Conservation (phyloP, 2,888 invertebrate genomes). For the Melinaea marsaeus region DNA sequence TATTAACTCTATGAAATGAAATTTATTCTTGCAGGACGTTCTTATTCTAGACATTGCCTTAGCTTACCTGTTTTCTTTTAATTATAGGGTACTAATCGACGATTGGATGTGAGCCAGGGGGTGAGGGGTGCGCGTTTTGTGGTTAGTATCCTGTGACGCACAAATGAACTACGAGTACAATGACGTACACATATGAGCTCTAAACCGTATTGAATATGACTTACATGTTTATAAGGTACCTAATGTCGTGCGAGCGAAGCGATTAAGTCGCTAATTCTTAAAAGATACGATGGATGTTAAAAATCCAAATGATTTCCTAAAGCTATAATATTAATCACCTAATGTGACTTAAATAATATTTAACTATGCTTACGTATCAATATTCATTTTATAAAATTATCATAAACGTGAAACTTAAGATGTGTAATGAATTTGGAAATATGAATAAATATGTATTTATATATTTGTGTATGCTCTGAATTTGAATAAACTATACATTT, state of each 20-base stretch:
- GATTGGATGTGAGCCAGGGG: constrained; percentile 42
- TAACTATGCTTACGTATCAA: too few relatives aligned
- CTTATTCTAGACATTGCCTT: constrained; percentile 48
- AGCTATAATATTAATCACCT: too few relatives aligned
- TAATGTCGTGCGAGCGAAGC: constrained; percentile 1
- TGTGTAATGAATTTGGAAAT: too few relatives aligned
- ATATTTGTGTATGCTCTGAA: too few relatives aligned
- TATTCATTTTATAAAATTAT: too few relatives aligned
- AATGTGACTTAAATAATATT: too few relatives aligned
- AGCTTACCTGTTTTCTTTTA: constrained; percentile 66
- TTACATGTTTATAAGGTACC: constrained; percentile 3
- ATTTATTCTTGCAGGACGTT: constrained; percentile 62
- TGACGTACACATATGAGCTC: not conserved
- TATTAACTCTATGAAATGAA: constrained; percentile 62
- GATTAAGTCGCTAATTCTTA: not conserved
- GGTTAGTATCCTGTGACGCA: constrained; percentile 3
- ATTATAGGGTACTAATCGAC: constrained; percentile 24
- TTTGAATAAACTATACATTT: too few relatives aligned
- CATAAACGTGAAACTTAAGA: too few relatives aligned
- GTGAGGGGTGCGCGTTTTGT: constrained; percentile 40
- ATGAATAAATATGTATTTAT: too few relatives aligned
- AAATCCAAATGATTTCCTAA: too few relatives aligned
- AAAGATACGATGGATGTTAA: too few relatives aligned
- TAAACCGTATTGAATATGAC: not conserved
- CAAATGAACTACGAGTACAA: not conserved